Base-by-base conservation (phyloP, 2,888 invertebrate genomes). In the Agrilus mali region DNA sequence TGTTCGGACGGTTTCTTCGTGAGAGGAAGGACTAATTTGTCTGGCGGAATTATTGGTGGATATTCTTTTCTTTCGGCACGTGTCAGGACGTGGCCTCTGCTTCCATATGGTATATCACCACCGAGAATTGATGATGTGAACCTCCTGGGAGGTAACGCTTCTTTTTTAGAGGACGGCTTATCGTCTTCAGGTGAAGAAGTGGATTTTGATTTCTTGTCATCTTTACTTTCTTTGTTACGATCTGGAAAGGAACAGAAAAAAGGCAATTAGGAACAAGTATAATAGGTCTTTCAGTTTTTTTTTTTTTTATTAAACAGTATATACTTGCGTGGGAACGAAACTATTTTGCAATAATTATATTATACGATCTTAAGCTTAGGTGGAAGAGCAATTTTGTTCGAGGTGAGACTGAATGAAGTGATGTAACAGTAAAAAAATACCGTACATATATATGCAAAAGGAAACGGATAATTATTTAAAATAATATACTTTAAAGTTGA, bases 41-140 rank as follows among this genome's bases (percentile, higher is more conserved):
- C 82, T 36, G 67, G 61, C 33, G 64, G 61, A 8, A 70, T 67
- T 12, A 68, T 60, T 17, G 80, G 78, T 27, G 77, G 75, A 64
- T 86, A 86, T 58, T 82, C 85, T 68, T 86, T 86, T 50, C 85
- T 75, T 66, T 86, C 86, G 15, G 86, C 86, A 57, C 81, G 77
- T 38, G 86, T 86, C n/a, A 85, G 69, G 3, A 87, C 81, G 60
- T 84, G 82, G 37, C 81, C 78, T 55, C 80, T 72, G 55, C 84
- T 83, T n/a, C 85, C 85, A 55, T 86, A 87, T 4, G 86, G 86
- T 36, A 83, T 74, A 56, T 85, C 84, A 15, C 86, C 86, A 22
- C 86, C 86, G 27, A 86, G 73, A 56, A 86, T 84, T 15, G 86
- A 86, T 16, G 86, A 86, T 49, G 83, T 81, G 60, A 86, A 87